These are phyloP conservation scores for Herminia tarsipennalis DNA, from an alignment of 2,888 invertebrate species.

Conservation along the genomic window DNA sequence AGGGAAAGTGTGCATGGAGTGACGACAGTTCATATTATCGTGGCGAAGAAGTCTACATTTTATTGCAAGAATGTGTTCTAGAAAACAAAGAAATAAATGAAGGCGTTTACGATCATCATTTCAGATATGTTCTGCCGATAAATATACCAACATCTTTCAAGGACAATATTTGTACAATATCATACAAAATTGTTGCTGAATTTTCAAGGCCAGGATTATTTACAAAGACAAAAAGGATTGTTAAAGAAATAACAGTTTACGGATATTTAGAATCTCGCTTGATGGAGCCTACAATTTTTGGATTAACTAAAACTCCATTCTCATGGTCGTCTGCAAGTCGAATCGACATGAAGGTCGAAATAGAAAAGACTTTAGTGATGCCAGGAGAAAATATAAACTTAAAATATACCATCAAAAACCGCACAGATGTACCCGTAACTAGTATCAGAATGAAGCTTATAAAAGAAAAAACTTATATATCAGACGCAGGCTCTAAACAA, in stretches of 20 bases:
- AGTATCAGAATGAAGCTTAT: slow-evolving; percentile 10
- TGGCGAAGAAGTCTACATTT: slow-evolving; percentile 32
- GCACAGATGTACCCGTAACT: slow-evolving; percentile 7
- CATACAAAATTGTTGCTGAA: slow-evolving; percentile 7
- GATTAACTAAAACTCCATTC: slow-evolving; percentile 7
- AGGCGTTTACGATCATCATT: slow-evolving; percentile 16
- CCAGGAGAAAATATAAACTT: slow-evolving; percentile 25
- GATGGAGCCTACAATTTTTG: slow-evolving; percentile 6
- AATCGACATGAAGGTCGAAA: slow-evolving; percentile 10
- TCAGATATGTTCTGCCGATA: slow-evolving; percentile 12
- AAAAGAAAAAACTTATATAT: slow-evolving; percentile 4
- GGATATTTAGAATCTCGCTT: slow-evolving; percentile 9
- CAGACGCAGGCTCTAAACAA: background rate
- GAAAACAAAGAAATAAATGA: background rate
- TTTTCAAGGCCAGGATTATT: slow-evolving; percentile 12
- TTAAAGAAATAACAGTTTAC: slow-evolving; percentile 13
- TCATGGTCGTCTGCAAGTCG: background rate
- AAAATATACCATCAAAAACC: slow-evolving; percentile 11
- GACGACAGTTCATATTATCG: too few species aligned
- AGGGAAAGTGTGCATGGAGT: slow-evolving; percentile 38
- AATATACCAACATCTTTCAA: slow-evolving; percentile 15
- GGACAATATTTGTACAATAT: slow-evolving; percentile 3
- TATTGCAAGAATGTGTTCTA: slow-evolving; percentile 17
- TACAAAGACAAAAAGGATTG: background rate
- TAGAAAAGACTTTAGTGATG: slow-evolving; percentile 16